Base-by-base conservation (phyloP, 2,113 vertebrate genomes). In the Orthonyx spaldingii region DNA sequence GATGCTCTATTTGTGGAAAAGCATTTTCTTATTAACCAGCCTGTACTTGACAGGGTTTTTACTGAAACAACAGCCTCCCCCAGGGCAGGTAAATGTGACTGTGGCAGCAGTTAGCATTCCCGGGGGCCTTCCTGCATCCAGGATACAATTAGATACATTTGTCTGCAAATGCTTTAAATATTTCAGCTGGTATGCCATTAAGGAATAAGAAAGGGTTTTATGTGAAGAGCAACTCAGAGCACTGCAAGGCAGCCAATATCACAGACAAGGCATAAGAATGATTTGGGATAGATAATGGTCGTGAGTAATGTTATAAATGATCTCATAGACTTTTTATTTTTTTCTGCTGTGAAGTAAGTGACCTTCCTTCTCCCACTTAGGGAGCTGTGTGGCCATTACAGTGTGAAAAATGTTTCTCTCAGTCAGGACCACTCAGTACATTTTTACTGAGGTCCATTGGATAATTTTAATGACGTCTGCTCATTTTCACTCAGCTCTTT, bases 281-380 rank as follows among this genome's bases (percentile, higher is more conserved):
- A 96, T 96, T 94, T 96, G 94, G 87, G 87, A 79, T 84, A 96
- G 95, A 95, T 97, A 97, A 97, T 97, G 95, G 89, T 64, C 87
- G 84, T 96, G 95, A 96, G 96, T 97, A 97, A 97, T 96, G 90
- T 88, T 95, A 96, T 90, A 97, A 95, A 97, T 96, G 96, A 96
- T 96, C 96, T 97, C 94, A 97, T 91, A 90, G 81, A 39, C 82
- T 85, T 84, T 79, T 88, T 84, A 33, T 79, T 94, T 91, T 91
- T 70, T 56, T 42, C 63, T 81, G 77, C 87, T 91, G 78, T 94
- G 93, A 91, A 97, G 78, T 90, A 97, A 96, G 94, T 95, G 94
- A 96, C 95, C 94, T 95, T 97, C 89, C 71, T 59, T 85, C 93
- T 87, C 81, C 87, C 92, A 96, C 75, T 94, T 88, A 94, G 42